Evolutionary conservation across 2,797 vertebrate species (phyloP), one percentile per base, ranked within the genome.

Genomic region (Neosilurus mollespiculum): DNA sequence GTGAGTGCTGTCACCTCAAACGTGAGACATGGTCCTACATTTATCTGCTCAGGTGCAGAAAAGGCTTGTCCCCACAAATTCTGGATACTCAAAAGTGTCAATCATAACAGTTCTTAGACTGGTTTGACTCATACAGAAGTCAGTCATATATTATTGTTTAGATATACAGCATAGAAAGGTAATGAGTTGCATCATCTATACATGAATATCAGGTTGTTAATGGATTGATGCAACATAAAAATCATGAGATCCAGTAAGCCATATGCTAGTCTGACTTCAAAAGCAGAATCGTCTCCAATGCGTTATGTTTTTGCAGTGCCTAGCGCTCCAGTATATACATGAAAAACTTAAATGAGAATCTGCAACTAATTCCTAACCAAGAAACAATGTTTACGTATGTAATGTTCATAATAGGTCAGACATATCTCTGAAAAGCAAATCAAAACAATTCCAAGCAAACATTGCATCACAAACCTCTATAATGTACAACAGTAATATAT

Each of bases 1-100:
- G 86, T 84, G 82, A 86, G 30, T 80, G 83, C 85, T 80, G 87
- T 83, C 88, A 85, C 81, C 73, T 86, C 83, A 89, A 87, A 86
- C 86, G 61, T 91, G 88, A 92, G 89, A 90, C 91, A 93, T 90
- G 86, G 91, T 87, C 71, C 86, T 88, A 89, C 62, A 76, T 67
- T 66, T 89, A 91, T 93, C 88, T 91, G 89, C 87, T 91, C 86
- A 91, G 82, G 85, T 89, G 90, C 90, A 90, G 87, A 81, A 88
- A 88, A 86, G 30, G 34, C 84, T 87, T 86, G 84, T 81, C 90
- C 86, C 85, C 81, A 86, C 86, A 90, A 87, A 92, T 86, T 89
- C 86, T 91, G 82, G 81, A 87, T 82, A 86, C 87, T 86, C 78
- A 83, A 85, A 85, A 61, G 70, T 82, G 84, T 79, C 62, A 78